Evolutionary conservation across 2,888 invertebrate species (phyloP).

Genomic region (Chrysodeixis includens): DNA sequence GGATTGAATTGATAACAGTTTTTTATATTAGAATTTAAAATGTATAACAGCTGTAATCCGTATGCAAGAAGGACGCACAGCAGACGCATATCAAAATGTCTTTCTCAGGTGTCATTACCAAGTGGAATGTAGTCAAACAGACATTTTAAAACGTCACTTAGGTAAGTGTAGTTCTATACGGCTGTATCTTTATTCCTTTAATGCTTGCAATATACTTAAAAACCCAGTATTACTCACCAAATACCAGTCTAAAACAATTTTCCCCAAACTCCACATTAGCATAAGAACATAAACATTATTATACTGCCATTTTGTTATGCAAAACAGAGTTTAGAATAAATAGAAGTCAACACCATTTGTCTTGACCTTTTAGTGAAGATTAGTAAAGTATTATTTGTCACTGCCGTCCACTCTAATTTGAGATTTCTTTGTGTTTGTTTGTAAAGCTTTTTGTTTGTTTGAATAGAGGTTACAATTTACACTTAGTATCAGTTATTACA

Average conservation of each 20-base stretch:
- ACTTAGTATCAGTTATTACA: too few relatives aligned
- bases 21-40: too few relatives aligned
- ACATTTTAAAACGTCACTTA: too few relatives aligned
- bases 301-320: constrained; percentile 5
- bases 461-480: too few relatives aligned
- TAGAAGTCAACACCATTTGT: background rate
- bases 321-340: background rate
- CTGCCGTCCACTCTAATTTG: background rate
- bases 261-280: background rate
- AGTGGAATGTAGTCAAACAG: too few relatives aligned
- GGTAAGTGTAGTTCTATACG: too few relatives aligned
- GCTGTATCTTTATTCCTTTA: too few relatives aligned
- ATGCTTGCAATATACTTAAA: background rate
- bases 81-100: too few relatives aligned
- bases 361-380: constrained; percentile 1
- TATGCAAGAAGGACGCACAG: too few relatives aligned
- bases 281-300: constrained; percentile 4
- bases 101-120: too few relatives aligned
- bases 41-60: too few relatives aligned
- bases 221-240: background rate
- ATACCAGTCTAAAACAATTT: background rate
- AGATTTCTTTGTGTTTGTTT: background rate
- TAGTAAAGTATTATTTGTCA: background rate
- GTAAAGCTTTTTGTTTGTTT: background rate
- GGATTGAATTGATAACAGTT: too few relatives aligned